Evolutionary conservation across 2,797 vertebrate genomes (phyloP), one percentile per base, ranked within the genome.

Genomic region (Alauda arvensis): DNA sequence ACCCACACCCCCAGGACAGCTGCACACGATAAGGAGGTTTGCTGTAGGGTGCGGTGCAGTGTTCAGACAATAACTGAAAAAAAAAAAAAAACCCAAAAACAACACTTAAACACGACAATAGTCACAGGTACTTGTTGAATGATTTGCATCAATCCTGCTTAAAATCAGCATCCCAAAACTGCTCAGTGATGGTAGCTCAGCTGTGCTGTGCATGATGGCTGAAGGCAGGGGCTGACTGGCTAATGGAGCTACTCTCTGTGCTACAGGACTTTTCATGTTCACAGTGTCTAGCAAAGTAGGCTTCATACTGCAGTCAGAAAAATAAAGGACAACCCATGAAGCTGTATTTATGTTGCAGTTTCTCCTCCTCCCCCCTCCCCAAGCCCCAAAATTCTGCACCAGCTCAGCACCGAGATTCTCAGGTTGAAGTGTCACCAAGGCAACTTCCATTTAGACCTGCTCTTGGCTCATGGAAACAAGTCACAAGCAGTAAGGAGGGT

Each of bases 331-430:
- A 77, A 62, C 25, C 85, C 59, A 40, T 4, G 29, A 74, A 69
- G 53, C 26, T 45, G 16, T 48, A 29, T 56, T 92, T 68, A 28
- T 29, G n/a, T 33, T 55, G 42, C 25, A 71, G 51, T 48, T 87
- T 66, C 77, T 90, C 51, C 57, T 80, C 26, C 37, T 85, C n/a
- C 43, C 28, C 60, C 23, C 45, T 23, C 37, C 37, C 40, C 40
- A 40, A 83, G 56, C 17, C 52, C 40, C 60, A 53, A 83, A 52
- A 82, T 59, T 70, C 75, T 62, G 61, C 66, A 66, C n/a, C 59
- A 68, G 55, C 65, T 86, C 65, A 87, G 59, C 25, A 39, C 40
- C 14, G 37, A 91, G 83, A 87, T 75, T 74, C 77, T 76, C 85
- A 43, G 55, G 25, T 46, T 76, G 43, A 89, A 56, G 19, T 49